Base-by-base conservation (phyloP, 2,888 invertebrate genomes). In the Serripes groenlandicus region DNA sequence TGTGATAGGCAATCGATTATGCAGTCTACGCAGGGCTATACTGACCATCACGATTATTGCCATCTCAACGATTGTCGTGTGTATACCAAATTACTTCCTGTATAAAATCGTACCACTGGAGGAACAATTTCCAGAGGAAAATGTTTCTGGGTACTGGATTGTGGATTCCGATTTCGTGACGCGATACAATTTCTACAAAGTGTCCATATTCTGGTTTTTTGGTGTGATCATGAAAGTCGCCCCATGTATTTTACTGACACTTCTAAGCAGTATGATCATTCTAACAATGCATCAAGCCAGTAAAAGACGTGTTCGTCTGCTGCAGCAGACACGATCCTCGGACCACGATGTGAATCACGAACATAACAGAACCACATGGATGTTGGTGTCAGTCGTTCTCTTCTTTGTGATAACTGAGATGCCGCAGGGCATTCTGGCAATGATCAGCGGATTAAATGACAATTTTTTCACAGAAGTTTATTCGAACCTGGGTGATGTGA, bases 141-240 rank as follows among this genome's bases (percentile, higher is more conserved):
- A 54, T 32, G 15, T 58, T 5, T n/a, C 71, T 4, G 91, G 91
- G 21, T 94, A 91, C 85, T 93, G 92, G 91, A 91, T 93, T 58
- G 78, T 77, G 1, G 83, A 88, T 35, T 91, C 91, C 26, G 69
- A 87, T 5, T 91, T 91, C 86, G 90, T 91, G 7, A 23, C 68
- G 11, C 30, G 85, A 32, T 86, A 93, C 81, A 71, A 83, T n/a
- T 87, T 85, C 32, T 91, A 90, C 73, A 86, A 88, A 60, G 87
- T 88, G 49, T 96, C 97, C 84, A 98, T 97, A 92, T 97, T 98
- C 95, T 97, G 98, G 97, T 97, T 98, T 91, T 99, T 98, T 95
- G 97, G 98, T 94, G 98, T 98, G 15, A 97, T 98, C 86, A 97
- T 98, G 90, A 99, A 99, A 95, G 95, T 98, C 79, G 97, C 98